phyloP scores from a whole-genome alignment of 1,140 invertebrate genomes.

The Euwallacea fornicatus region DNA sequence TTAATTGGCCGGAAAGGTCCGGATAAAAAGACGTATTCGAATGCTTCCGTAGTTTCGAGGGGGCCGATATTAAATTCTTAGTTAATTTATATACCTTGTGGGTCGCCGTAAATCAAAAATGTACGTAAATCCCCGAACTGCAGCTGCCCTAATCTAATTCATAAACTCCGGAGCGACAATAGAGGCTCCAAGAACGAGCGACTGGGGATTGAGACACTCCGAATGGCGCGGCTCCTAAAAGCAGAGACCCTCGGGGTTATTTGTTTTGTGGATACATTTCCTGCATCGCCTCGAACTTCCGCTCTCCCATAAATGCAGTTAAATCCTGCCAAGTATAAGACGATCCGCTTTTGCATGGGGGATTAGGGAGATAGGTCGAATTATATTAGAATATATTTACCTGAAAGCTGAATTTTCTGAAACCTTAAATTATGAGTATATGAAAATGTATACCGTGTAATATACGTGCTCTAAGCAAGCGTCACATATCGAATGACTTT shows the following conservation, averaged over 20 bases:
- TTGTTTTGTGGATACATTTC: conserved; percentile 32
- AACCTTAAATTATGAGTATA: conserved; percentile 3
- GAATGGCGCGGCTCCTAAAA: conserved; percentile 21
- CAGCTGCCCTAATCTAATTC: conserved; percentile 16
- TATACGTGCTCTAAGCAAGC: background rate
- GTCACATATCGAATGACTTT: conserved; percentile 18
- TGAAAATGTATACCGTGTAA: background rate
- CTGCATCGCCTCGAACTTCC: conserved; percentile 25
- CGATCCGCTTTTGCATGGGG: conserved; percentile 10
- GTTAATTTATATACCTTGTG: no score
- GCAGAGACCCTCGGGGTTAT: conserved; percentile 18
- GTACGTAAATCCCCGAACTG: conserved; percentile 7
- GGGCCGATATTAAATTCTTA: no score
- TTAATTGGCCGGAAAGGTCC: conserved; percentile 13
- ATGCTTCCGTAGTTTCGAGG: background rate
- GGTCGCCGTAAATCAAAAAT: background rate
- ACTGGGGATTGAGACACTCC: conserved; percentile 17
- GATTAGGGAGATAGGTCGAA: conserved; percentile 6
- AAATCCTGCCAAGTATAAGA: conserved; percentile 13
- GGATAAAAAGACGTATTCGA: conserved; percentile 22
- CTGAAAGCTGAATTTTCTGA: background rate
- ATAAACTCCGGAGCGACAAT: conserved; percentile 21
- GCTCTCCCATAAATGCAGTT: conserved; percentile 22
- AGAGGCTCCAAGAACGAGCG: conserved; percentile 18
- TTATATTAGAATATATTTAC: conserved; percentile 6